Evolutionary conservation across 2,113 vertebrate genomes (phyloP), one percentile per base, ranked within the genome.

Genomic region (Melozone crissalis): DNA sequence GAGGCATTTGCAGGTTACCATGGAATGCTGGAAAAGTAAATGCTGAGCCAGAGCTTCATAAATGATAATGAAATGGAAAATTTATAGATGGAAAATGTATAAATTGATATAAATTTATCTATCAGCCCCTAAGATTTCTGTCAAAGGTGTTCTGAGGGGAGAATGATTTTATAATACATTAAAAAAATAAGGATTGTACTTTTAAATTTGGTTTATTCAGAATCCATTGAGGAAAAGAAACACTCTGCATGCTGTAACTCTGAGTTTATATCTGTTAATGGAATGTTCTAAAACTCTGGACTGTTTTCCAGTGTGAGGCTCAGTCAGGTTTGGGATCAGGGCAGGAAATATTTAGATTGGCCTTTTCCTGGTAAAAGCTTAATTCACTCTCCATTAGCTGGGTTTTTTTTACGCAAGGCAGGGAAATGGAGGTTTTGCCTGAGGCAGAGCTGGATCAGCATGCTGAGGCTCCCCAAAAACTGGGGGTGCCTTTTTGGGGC

Each of bases 401-500:
- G 5, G 3, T 6, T 21, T 5, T 0, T 12, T 62, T 13, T 19
- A 1, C 3, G 28, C 47, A 67, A 15, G 66, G 11, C 18, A 55
- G 43, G n/a, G 26, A 79, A 78, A 54, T 57, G 14, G 49, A 62
- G 10, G 7, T 68, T 71, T 87, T 68, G 44, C 44, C 41, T 43
- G 67, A 6, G 23, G n/a, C 16, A 35, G 49, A 91, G 52, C 55
- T 46, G 55, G 68, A 18, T n/a, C 54, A 21, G 15, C 7, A 4
- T 2, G 17, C 23, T 14, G 35, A 73, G 43, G 41, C 15, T 77
- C 30, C 43, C 39, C 47, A 54, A 23, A 15, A 73, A 15, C 41
- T 27, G 30, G 30, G 17, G 61, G 3, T 55, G 76, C 11, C 33
- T 79, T 44, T 44, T 55, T 23, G 39, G 39, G 26, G 3, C 20